phyloP scores from a whole-genome alignment of 2,113 vertebrate species.

The Ranitomeya imitator region DNA sequence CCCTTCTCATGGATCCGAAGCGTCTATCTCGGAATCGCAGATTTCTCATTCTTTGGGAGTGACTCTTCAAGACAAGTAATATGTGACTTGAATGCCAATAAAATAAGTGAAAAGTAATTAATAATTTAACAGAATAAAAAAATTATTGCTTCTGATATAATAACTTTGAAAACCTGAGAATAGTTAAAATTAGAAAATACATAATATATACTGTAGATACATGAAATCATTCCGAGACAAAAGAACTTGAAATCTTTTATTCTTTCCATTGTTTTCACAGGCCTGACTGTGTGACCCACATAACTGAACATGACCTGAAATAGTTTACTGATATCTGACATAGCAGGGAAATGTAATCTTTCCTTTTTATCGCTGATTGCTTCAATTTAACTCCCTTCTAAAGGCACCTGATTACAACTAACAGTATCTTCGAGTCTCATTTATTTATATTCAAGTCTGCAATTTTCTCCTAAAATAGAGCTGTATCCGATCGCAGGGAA shows the following conservation, averaged over 20 bases:
- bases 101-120: not conserved
- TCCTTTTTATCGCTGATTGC: conserved; percentile 75
- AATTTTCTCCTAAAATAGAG: conserved; percentile 72
- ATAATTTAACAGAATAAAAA: not conserved
- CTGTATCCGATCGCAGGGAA: conserved; percentile 70
- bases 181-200: not conserved
- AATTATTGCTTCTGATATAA: not conserved
- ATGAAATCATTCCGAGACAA: not conserved
- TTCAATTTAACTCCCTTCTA: conserved; percentile 75
- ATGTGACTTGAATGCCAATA: not conserved
- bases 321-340: conserved; percentile 62
- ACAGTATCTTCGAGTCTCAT: conserved; percentile 77
- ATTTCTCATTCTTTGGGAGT: no score
- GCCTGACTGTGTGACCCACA: not conserved
- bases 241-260: not conserved
- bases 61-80: not conserved
- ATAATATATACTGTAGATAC: not conserved
- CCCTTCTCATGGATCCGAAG: no score
- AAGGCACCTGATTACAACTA: conserved; percentile 77
- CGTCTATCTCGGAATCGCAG: no score
- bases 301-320: conserved; percentile 8
- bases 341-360: conserved; percentile 72
- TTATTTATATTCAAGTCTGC: conserved; percentile 78
- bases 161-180: not conserved
- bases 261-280: not conserved